Base-by-base conservation (phyloP, 2,113 vertebrate species). In the Crypturellus undulatus region DNA sequence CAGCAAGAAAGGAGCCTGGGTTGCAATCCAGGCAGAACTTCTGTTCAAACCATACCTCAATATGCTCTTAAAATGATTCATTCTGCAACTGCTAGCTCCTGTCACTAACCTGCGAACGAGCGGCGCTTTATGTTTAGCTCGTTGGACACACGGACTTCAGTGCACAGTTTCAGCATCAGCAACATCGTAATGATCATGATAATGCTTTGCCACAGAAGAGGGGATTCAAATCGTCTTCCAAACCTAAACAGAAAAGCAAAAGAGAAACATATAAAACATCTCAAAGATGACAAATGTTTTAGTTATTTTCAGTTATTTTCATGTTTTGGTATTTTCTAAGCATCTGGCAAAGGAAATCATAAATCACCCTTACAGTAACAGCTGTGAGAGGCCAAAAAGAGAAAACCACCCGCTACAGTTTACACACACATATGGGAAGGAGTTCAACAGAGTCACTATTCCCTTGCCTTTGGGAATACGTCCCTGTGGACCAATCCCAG, bases 171-270 rank as follows among this genome's bases (percentile, higher is more conserved):
- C 95, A 99, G 97, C 99, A 99, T 99, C 95, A 99, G 96, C 65
- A 99, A 97, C 99, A 99, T 99, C 65, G 99, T 99, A 67, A 97
- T 89, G 85, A 99, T 99, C 99, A 99, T 99, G 95, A 99, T 98
- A 79, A 99, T 97, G 96, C 99, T 99, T 96, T 99, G 99, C 98
- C 99, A 99, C 75, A 99, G 90, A 43, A 99, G 98, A 5, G 99
- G 98, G 0, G 98, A 98, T 96, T 99, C 99, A 65, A 99, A 99
- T 94, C 93, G 99, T 88, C 97, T 98, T 52, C 99, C 99, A 47
- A 99, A 99, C 98, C 99, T 99, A 89, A 14, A 58, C 84, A 62
- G 19, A 43, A 56, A 56, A 30, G 26, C 12, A 51, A 47, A 75
- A 38, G 4, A 52, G 79, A 60, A 56, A 47, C 12, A 38, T 6